Conservation (phyloP, 1,140 invertebrate genomes). For the Drosophila ananassae region DNA sequence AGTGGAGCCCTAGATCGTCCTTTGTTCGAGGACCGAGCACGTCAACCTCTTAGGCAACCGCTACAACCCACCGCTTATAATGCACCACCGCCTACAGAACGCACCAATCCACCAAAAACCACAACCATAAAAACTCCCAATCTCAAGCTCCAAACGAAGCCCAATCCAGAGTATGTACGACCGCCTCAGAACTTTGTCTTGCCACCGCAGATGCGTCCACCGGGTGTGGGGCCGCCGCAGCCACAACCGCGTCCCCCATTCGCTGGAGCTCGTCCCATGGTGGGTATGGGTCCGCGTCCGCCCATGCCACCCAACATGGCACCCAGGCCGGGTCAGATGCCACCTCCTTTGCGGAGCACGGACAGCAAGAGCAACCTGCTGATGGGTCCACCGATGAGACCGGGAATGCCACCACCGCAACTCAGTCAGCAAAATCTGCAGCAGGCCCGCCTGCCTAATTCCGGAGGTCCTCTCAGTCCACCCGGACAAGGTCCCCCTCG, state of each 20-base stretch:
- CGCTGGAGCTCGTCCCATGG: constrained; percentile 68
- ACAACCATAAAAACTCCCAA: constrained; percentile 9
- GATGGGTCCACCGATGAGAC: constrained; percentile 70
- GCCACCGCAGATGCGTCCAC: constrained; percentile 72
- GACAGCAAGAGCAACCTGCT: constrained; percentile 80
- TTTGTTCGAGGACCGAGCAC: neutral
- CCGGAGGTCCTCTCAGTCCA: constrained; percentile 67
- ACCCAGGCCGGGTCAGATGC: constrained; percentile 49
- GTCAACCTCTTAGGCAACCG: constrained; percentile 19
- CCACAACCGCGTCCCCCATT: constrained; percentile 73
- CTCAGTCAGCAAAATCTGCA: constrained; percentile 54
- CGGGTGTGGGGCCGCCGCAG: constrained; percentile 57
- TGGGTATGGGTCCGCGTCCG: constrained; percentile 64
- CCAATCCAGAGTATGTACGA: constrained; percentile 54
- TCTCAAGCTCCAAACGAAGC: constrained; percentile 30
- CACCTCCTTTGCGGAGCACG: constrained; percentile 68
- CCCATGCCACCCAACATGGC: constrained; percentile 74
- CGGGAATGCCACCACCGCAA: constrained; percentile 67
- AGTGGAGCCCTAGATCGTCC: constrained; percentile 3
- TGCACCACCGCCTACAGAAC: constrained; percentile 36
- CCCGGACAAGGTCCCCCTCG: constrained; percentile 70
- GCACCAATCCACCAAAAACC: constrained; percentile 21
- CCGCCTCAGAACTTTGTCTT: constrained; percentile 62
- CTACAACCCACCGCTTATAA: constrained; percentile 5
- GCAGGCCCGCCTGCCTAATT: constrained; percentile 59